Base-by-base conservation (phyloP, 2,888 invertebrate species). In the Hemaris fuciformis region DNA sequence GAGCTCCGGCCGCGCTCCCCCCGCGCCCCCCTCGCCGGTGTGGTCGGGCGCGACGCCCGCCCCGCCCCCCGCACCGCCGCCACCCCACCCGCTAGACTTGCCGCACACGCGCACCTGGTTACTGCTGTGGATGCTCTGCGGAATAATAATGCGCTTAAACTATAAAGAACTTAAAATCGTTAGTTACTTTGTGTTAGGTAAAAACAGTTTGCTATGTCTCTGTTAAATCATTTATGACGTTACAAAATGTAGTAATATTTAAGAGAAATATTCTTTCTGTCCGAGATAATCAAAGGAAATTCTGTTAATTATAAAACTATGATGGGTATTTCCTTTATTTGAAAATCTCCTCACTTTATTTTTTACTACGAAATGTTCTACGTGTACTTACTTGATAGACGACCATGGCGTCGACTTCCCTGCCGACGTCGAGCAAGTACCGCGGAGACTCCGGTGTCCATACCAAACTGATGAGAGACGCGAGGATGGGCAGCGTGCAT, bases 401-500 rank as follows among this genome's bases (percentile, higher is more conserved):
- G 76, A 94, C 93, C 91, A 96, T 94, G 3, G 96, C 96, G 79
- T 96, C 96, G 0, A 96, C 96, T 70, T 96, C 96, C 62, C 96
- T 84, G 0, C 96, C 96, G 1, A 95, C 95, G 69, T 96, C 95
- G 18, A 96, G 89, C 0, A 96, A 87, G 76, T 95, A 96, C 13
- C 96, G 84, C 13, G 96, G 96, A 2, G 96, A 96, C 84, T 96
- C 96, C 41, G 95, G 96, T 31, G 96, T 93, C 94, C 96, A 96
- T 59, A 96, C 94, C 45, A 96, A 88, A 43, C 95, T 95, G 45
- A 95, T 80, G 6, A 96, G 93, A 10, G 96, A 94, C 10, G 94
- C 93, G n/a, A 96, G 85, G 38, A 95, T 94, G 1, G 96, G 96
- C 69, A 96, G 81, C 20, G 95, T 94, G 77, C 96, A 96, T 0